Base-by-base conservation (phyloP, 2,113 vertebrate species). In the Lichenostomus cassidix region DNA sequence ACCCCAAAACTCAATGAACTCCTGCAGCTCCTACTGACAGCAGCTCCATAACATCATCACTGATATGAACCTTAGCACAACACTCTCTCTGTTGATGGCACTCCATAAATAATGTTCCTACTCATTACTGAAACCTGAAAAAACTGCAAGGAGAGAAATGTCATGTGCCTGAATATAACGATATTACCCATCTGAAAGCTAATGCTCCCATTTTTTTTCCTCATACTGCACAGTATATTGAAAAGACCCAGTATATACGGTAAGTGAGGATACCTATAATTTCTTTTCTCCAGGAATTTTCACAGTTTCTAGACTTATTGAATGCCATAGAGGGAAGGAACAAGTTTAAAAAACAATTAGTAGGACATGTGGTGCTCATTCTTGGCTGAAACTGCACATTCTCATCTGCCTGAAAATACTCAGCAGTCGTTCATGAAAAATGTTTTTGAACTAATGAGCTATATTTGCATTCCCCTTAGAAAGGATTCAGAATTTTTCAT, bases 401-500 rank as follows among this genome's bases (percentile, higher is more conserved):
- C 94, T 98, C 97, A 96, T 98, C 97, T 98, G 97, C 97, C 88
- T 92, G 96, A 97, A 97, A 97, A 98, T 93, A 95, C 96, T 97
- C 97, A 83, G 97, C 97, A 97, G 97, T 97, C 97, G 58, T 97
- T 98, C 97, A 96, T 98, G 98, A 98, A 98, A 98, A 98, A 98
- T 98, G 98, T 96, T 98, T 98, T 97, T 97, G 96, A 98, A 97
- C 98, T 98, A 98, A 98, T 98, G 98, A 98, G 98, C 97, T 98
- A 97, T 97, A 98, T 98, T 98, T 98, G 97, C 98, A 98, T 98
- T 98, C 98, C 98, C 98, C 50, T 76, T 97, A 98, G 98, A 98
- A 98, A 12, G 79, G 96, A 96, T 97, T 98, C 92, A 29, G 98
- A 98, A 97, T 98, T 98, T 98, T 98, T 98, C 98, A 98, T 98